Evolutionary conservation across 2,888 invertebrate genomes (phyloP), one percentile per base, ranked within the genome.

Genomic region (Incurvaria masculella): DNA sequence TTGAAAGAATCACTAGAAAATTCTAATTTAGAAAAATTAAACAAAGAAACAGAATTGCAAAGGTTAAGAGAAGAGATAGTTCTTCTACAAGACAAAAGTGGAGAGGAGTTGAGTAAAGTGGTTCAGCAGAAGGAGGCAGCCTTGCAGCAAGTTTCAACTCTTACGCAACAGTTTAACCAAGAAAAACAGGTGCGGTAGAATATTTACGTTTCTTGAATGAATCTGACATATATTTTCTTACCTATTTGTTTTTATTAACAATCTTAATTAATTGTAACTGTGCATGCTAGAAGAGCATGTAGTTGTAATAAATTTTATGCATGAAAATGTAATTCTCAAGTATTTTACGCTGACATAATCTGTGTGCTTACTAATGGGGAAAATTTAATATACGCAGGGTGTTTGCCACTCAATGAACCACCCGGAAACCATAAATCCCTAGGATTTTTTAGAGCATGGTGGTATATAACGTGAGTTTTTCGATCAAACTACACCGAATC

Each of bases 181-280:
- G 76, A 78, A 45, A 76, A 73, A 58, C 67, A 76, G 76, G 78
- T 78, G 53, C 65, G 74, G 66, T 21, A 42, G 11, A 38, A 43
- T 48, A 50, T 51, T 51, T 42, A 53, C 44, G 49, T 44, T 49
- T 41, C 21, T 20, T 21, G 2, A 41, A 41, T 8, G 33, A 19
- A 11, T 20, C 18, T 41, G 18, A 19, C 18, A 3, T 17, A 16
- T 2, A 19, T 41, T 41, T 16, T 10, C 23, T 23, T 33, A 14
- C 14, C 14, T 33, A 33, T 33, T 14, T 33, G 33, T 8, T 3
- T 14, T 33, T 8, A 33, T 33, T 33, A 14, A 33, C 14, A 3
- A 8, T 33, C 23, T 23, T 23, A 6, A 23, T 33, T 33, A 11
- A 33, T 33, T 3, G 6, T 14, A 23, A 6, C 10, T 6, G 23